Evolutionary conservation across 2,888 invertebrate species (phyloP).

Genomic region (Rhorus exstirpatorius): DNA sequence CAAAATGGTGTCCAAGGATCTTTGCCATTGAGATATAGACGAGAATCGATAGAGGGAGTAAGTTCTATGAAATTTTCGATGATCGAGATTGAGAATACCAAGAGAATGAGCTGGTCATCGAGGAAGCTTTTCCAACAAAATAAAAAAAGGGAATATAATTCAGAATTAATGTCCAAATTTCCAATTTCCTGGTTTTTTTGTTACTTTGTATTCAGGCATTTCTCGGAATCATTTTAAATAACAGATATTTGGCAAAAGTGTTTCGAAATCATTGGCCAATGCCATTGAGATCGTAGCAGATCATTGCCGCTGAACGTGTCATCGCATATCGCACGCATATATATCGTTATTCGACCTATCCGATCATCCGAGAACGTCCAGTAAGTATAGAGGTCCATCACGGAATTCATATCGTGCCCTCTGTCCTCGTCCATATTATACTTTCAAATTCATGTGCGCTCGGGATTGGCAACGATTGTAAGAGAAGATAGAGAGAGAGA

Average conservation of each 20-base stretch:
- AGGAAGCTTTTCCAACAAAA: no score
- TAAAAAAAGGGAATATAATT: background rate
- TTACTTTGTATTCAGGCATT: background rate
- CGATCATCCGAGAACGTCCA: slow-evolving; percentile 48
- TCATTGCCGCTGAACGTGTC: slow-evolving; percentile 12
- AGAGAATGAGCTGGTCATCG: no score
- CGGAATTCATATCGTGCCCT: slow-evolving; percentile 40
- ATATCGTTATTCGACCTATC: slow-evolving; percentile 12
- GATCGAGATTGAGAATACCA: no score
- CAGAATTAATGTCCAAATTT: background rate
- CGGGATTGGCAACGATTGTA: slow-evolving; percentile 77
- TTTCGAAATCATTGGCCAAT: slow-evolving; percentile 17
- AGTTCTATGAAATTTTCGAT: no score
- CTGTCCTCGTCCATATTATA: slow-evolving; percentile 76
- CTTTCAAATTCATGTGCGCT: slow-evolving; percentile 79
- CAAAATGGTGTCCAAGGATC: no score
- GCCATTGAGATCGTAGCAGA: slow-evolving; percentile 20
- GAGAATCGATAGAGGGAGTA: no score
- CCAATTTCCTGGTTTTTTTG: background rate
- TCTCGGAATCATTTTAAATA: background rate
- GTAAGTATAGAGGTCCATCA: slow-evolving; percentile 51
- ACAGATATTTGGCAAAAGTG: background rate
- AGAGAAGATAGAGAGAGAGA: slow-evolving; percentile 56
- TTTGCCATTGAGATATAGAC: no score
- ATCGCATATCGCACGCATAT: slow-evolving; percentile 8